Evolutionary conservation across 1,140 invertebrate genomes (phyloP), one percentile per base, ranked within the genome.

Genomic region (Scaptomyza hsui): DNA sequence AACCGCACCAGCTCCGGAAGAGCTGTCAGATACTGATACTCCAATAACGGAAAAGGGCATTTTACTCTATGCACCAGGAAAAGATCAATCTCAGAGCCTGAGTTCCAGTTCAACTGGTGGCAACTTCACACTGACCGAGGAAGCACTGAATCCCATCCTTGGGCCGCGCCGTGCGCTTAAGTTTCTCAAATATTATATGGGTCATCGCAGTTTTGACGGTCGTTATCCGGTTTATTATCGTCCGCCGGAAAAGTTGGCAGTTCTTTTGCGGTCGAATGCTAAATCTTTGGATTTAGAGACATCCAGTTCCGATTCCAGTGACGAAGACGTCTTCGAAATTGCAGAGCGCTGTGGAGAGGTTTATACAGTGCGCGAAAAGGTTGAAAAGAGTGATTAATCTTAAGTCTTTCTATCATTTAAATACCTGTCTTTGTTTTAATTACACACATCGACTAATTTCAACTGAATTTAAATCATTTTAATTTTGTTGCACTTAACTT

Each of bases 201-300:
- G 89, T 21, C 65, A 48, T 21, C 57, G 69, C 7, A 79, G 70
- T 56, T 90, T 90, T 16, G 72, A 86, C 7, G 51, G 59, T 32
- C 71, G 65, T 13, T 76, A 79, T 18, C 75, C 85, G 5, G 72
- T 90, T 15, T 90, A 90, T 49, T 90, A 79, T 51, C 74, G 68
- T 26, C 89, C 89, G 7, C 72, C 89, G 1, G 39, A 59, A 0
- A 68, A 60, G 15, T 4, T 88, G 19, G 52, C 44, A 1, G 29
- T 57, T 19, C 49, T 49, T 1, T 3, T 77, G 13, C 57, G 16
- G 3, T 13, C 41, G 3, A 19, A 45, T 39, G 10, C 37, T 2
- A 64, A 69, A 15, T 41, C 63, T 1, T 6, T 77, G 5, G 19
- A 68, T 19, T 59, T 63, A 2, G 1, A 60, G 2, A 39, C 51